Conservation (phyloP, 2,113 vertebrate genomes). For the Periophthalmodon schlosseri region DNA sequence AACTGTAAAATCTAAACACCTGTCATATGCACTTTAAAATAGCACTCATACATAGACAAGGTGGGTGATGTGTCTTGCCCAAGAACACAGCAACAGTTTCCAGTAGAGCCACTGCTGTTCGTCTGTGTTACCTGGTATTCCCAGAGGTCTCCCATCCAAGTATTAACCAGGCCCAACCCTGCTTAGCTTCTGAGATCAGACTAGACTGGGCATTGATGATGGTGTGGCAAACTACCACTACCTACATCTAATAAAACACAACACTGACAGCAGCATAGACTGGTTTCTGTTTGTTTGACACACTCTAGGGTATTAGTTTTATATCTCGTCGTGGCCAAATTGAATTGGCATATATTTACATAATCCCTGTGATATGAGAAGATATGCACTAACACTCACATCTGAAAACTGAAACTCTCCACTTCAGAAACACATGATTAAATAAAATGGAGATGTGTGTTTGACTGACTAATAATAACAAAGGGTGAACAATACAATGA, state of each 20-base stretch:
- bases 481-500: too few species aligned
- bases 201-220: too few species aligned
- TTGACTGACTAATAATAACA: neutral
- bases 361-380: slow-evolving; percentile 5
- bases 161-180: too few species aligned
- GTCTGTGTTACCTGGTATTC: too few species aligned
- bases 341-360: slow-evolving; percentile 7
- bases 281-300: neutral
- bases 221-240: neutral
- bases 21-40: too few species aligned
- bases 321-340: neutral
- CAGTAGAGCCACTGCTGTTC: too few species aligned
- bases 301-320: neutral
- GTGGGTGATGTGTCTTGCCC: too few species aligned
- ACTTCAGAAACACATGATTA: neutral
- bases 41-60: too few species aligned
- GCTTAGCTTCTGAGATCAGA: too few species aligned
- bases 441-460: neutral
- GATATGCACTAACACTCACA: neutral
- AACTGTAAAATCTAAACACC: too few species aligned
- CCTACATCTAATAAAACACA: neutral
- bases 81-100: too few species aligned
- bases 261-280: neutral
- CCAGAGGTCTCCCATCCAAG: too few species aligned
- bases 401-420: neutral